Percentiles rank a stretch among this genome's conserved stretches.
Conservation (phyloP, 2,797 vertebrate species). For the Myripristis jacobus region DNA sequence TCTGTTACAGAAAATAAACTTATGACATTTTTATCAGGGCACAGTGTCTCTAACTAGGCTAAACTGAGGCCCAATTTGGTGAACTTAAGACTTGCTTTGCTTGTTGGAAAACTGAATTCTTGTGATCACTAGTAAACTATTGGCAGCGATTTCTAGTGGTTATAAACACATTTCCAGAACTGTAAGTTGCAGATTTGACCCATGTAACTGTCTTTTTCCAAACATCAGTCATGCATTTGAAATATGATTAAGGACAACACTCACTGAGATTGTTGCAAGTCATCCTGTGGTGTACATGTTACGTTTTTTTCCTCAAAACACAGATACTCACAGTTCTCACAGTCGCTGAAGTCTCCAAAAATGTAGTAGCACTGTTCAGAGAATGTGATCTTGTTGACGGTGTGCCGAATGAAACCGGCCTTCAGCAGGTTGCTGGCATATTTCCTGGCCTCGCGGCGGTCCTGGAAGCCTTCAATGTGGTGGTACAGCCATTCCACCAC, state of each 20-base stretch:
- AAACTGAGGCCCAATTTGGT: background rate
- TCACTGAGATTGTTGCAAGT: background rate
- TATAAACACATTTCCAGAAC: constrained; percentile 12
- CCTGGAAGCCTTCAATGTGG: constrained; percentile 96
- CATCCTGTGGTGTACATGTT: background rate
- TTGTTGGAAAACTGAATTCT: background rate
- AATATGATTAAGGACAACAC: constrained; percentile 27
- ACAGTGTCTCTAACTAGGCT: background rate
- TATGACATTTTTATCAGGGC: background rate
- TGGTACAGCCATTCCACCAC: constrained; percentile 99
- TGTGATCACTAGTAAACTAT: too few species aligned
- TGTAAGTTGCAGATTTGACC: constrained; percentile 25
- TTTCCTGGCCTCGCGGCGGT: constrained; percentile 96
- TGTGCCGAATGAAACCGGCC: constrained; percentile 97
- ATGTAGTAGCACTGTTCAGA: constrained; percentile 99
- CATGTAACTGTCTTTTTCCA: background rate
- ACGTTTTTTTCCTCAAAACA: background rate
- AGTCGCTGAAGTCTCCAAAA: constrained; percentile 97
- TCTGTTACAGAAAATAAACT: background rate
- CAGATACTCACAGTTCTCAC: constrained; percentile 91
- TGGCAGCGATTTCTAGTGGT: background rate
- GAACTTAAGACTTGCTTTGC: background rate
- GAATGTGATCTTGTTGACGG: constrained; percentile 99
- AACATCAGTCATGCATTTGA: constrained; percentile 10
- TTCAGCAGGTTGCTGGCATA: constrained; percentile 98